Conservation (phyloP, 2,113 vertebrate species). For the Bungarus multicinctus region DNA sequence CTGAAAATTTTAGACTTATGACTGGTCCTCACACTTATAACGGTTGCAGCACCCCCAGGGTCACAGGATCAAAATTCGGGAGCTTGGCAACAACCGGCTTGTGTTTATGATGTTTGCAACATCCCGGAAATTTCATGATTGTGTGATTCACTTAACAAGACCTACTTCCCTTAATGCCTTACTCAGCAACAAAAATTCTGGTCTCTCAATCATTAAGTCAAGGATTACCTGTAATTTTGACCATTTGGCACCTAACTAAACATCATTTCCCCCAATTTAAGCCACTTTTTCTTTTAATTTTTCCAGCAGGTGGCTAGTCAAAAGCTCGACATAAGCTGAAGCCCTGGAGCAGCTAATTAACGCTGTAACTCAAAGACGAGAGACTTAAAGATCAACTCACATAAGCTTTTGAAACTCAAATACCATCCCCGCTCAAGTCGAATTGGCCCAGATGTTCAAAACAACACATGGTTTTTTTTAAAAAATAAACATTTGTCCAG, state of each 20-base stretch:
- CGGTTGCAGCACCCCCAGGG: background rate
- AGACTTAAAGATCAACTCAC: background rate
- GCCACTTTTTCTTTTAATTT: background rate
- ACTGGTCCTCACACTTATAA: background rate
- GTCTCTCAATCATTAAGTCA: background rate
- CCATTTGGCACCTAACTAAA: background rate
- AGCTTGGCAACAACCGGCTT: background rate
- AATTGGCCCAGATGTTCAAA: slow-evolving; percentile 25
- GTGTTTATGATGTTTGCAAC: background rate
- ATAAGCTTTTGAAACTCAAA: background rate
- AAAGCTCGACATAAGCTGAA: background rate
- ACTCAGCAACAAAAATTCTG: background rate
- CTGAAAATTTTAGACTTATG: background rate
- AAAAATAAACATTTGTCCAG: background rate
- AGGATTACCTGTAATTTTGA: background rate
- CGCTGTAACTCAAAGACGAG: background rate
- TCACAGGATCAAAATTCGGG: background rate
- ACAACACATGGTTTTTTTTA: background rate
- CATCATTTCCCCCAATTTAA: background rate
- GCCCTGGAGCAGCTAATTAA: background rate
- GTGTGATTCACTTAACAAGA: background rate
- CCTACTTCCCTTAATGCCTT: background rate
- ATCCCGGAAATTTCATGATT: background rate
- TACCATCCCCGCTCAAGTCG: background rate
- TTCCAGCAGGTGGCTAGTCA: background rate